phyloP scores from a whole-genome alignment of 2,113 vertebrate species.

The Bambusicola thoracicus region DNA sequence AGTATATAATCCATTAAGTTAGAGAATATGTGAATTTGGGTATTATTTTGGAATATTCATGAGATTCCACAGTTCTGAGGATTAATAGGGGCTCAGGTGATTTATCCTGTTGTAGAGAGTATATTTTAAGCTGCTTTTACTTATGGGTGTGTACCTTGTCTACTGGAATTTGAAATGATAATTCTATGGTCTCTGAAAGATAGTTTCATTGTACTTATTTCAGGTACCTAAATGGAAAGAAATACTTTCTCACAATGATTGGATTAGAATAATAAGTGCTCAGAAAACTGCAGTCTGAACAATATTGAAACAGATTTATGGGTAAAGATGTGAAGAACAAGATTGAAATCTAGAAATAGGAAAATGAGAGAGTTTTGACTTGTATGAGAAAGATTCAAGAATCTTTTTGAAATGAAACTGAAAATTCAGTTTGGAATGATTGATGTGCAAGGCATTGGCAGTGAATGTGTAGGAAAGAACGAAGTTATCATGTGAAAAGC shows the following conservation, averaged over 20 bases:
- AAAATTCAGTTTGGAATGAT: not conserved
- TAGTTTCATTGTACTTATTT: not conserved
- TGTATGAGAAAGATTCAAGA: not conserved
- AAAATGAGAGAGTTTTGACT: not conserved
- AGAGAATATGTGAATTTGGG: not conserved
- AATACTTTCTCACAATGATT: not conserved
- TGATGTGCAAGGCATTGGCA: not conserved
- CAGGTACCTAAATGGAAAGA: not conserved
- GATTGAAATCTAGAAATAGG: not conserved
- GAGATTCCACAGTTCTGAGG: constrained; percentile 9
- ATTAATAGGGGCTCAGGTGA: constrained; percentile 43
- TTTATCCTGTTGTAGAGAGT: constrained; percentile 20
- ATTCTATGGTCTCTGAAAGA: not conserved
- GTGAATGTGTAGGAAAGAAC: not conserved
- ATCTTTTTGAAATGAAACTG: not conserved
- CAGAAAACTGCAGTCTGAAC: not conserved
- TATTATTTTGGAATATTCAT: constrained; percentile 44
- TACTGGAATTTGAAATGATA: not conserved
- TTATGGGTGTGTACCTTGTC: not conserved
- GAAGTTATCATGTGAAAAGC: not conserved
- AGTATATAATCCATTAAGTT: not conserved
- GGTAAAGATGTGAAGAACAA: not conserved
- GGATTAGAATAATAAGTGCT: not conserved
- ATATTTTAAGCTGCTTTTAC: constrained; percentile 46
- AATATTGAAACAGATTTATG: not conserved